Base-by-base conservation (phyloP, 2,888 invertebrate species). In the Cistogaster globosa region DNA sequence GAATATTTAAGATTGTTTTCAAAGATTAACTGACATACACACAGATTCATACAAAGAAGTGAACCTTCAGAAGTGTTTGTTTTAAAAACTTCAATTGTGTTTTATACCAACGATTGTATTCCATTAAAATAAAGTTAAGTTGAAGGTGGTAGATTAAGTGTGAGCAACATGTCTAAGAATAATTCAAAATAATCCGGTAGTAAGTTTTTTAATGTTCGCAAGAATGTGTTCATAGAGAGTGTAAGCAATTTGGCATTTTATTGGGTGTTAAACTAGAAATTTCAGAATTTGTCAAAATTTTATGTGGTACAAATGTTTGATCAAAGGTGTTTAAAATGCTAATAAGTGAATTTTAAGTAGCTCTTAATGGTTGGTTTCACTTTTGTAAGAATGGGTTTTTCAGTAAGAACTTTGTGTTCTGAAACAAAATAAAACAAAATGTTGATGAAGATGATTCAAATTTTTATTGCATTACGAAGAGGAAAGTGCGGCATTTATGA, bases 211-310 rank as follows among this genome's bases (percentile, higher is more conserved):
- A 7, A 16, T 53, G 58, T 51, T 42, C 38, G 26, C 51, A 38
- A 38, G 11, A 38, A 38, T 5, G 11, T n/a, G n/a, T n/a, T n/a
- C n/a, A 9, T 16, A 38, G 9, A 62, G 80, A 80, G 65, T 76
- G 71, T 72, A 60, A 67, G 71, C 68, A 81, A 72, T 81, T 71
- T 67, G 57, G 55, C 58, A 63, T 84, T 74, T 68, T 36, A 63
- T 74, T 45, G 63, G 63, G 57, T 77, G 77, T 84, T 84, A 63
- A 80, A 80, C 32, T 58, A 74, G 68, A 81, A 77, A 75, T 51
- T 77, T 77, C 58, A 68, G 74, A 84, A 84, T 84, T 77, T 84
- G 82, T 82, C 63, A 74, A 58, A 72, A 78, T 84, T 78, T 84
- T 77, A 82, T 84, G 68, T 51, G 77, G 36, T 60, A 60, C 32